Percentiles rank a stretch among this genome's conserved stretches.
Evolutionary conservation across 2,113 vertebrate genomes (phyloP).

Genomic region (western clawed frog (Xenopus tropicalis)): DNA sequence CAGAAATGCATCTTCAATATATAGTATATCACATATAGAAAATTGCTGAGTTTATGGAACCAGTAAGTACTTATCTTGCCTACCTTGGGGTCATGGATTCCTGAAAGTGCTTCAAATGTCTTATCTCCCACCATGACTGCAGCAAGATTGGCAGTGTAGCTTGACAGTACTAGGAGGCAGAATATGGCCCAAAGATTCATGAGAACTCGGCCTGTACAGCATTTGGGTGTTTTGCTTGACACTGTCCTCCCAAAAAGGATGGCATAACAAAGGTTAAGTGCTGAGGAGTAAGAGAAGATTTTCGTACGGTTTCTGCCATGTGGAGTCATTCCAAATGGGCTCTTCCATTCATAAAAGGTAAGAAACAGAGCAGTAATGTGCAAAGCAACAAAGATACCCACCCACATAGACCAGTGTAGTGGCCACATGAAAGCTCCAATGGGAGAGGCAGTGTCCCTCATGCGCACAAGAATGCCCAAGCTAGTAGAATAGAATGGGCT

Average conservation of each 20-base stretch:
- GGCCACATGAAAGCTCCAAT: conserved; percentile 97
- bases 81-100: conserved; percentile 95
- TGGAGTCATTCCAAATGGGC: conserved; percentile 92
- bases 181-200: conserved; percentile 99
- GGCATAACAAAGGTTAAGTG: conserved; percentile 95
- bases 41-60: neutral
- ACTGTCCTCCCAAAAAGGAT: conserved; percentile 92
- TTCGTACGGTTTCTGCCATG: conserved; percentile 84
- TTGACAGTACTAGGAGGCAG: conserved; percentile 95
- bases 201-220: conserved; percentile 90
- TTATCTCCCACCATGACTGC: conserved; percentile 97
- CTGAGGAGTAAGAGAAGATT: conserved; percentile 94
- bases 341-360: conserved; percentile 95
- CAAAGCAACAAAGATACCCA: conserved; percentile 89
- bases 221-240: conserved; percentile 95
- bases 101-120: conserved; percentile 88
- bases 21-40: neutral
- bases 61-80: conserved; percentile 11
- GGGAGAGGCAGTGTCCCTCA: conserved; percentile 82
- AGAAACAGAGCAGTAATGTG: conserved; percentile 91
- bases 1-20: conserved; percentile 10
- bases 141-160: conserved; percentile 93
- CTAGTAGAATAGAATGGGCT: conserved; percentile 97
- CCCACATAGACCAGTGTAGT: conserved; percentile 96
- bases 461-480: conserved; percentile 90